Base-by-base conservation (phyloP, 2,113 vertebrate genomes). In the Eubucco bourcierii region DNA sequence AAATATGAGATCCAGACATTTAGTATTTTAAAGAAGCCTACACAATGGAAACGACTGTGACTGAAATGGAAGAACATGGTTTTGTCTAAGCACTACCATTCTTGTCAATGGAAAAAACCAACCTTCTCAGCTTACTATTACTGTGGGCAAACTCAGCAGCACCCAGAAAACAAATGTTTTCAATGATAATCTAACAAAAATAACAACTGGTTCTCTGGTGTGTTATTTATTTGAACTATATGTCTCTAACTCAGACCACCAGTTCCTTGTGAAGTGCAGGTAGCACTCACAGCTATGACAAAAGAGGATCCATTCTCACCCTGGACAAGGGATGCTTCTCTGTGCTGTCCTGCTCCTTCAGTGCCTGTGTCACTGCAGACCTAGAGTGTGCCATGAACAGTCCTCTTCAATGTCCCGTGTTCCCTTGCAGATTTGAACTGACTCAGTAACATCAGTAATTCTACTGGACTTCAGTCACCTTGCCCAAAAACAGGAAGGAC, bases 151-250 rank as follows among this genome's bases (percentile, higher is more conserved):
- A 93, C 20, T 68, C 60, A 91, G 65, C 84, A 82, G 59, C 84
- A 82, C 53, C 52, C 53, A 87, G 61, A 90, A 90, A 59, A 41
- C 56, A 80, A 94, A 71, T 29, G n/a, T 53, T 90, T 91, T 81
- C 31, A 73, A 46, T 76, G 68, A 41, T 68, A 89, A 81, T 72
- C 63, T 75, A 80, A 53, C 44, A 76, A 82, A 75, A 92, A 41
- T 24, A 75, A 37, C 16, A 71, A 37, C 67, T 73, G 59, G 12
- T 46, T 80, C 72, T 75, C 84, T 77, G 29, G 23, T n/a, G 17
- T 44, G 50, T 61, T 72, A 46, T 28, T 58, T 67, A 41, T 71
- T 73, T 63, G 59, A 63, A 65, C 9, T 60, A 11, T 24, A 27
- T 14, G 58, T 80, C 70, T 56, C 67, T 56, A 53, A 28, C 33